These are phyloP conservation scores for Chiroxiphia lanceolata DNA, from an alignment of 2,797 vertebrate genomes.

Conservation along the genomic window DNA sequence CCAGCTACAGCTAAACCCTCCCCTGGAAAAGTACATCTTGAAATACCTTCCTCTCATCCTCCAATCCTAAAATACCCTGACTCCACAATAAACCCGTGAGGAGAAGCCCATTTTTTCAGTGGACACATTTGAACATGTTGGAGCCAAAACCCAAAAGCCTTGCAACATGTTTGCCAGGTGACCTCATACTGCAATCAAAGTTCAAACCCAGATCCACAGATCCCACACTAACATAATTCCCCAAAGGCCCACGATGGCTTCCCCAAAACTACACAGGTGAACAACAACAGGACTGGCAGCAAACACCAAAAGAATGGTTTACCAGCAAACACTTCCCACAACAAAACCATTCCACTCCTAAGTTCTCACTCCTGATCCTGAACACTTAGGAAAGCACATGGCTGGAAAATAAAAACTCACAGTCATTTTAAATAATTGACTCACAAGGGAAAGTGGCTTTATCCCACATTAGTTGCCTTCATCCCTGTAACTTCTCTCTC, in stretches of 20 bases:
- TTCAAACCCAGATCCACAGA: background rate
- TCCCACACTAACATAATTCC: background rate
- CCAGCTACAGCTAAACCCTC: background rate
- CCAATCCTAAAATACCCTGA: fast-evolving
- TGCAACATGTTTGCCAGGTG: background rate
- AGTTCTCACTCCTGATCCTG: background rate
- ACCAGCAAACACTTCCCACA: background rate
- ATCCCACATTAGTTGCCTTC: background rate
- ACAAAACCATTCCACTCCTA: background rate
- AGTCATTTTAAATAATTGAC: background rate
- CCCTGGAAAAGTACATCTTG: background rate
- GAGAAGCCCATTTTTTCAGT: background rate
- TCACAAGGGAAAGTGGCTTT: background rate
- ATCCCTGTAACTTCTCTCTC: background rate
- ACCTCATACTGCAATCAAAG: background rate
- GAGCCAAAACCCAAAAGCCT: background rate
- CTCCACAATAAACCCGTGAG: fast-evolving
- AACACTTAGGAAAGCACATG: background rate
- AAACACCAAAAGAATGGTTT: background rate
- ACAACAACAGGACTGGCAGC: background rate
- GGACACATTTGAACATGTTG: background rate
- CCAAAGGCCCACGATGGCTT: background rate
- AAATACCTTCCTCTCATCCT: background rate
- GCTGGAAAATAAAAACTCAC: background rate
- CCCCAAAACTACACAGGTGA: background rate